Conservation (phyloP, 2,888 invertebrate species). For the Drosophila kambysellisi region DNA sequence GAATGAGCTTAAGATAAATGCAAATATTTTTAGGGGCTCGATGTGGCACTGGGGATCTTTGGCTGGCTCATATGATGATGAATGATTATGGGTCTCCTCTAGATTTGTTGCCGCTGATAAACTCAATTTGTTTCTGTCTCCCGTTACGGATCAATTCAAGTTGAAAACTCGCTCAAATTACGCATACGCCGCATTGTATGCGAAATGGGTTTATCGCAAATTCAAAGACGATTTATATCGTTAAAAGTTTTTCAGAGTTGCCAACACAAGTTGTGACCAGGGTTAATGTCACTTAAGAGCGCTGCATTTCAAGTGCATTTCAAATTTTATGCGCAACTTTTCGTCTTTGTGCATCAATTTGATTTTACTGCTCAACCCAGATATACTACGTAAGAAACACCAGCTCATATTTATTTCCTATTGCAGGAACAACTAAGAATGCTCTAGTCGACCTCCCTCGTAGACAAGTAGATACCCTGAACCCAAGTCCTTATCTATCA, state of each 20-base stretch:
- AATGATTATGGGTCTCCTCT: conserved; percentile 67
- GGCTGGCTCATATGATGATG: conserved; percentile 69
- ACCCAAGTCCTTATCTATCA: background rate
- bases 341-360: conserved; percentile 27
- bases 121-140: conserved; percentile 69
- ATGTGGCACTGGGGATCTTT: conserved; percentile 12
- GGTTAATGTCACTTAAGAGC: conserved; percentile 38
- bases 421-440: background rate
- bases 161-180: conserved; percentile 35
- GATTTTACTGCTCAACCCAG: conserved; percentile 20
- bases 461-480: background rate
- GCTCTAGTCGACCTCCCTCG: background rate
- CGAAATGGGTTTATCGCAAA: conserved; percentile 12
- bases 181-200: conserved; percentile 57
- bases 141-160: conserved; percentile 28
- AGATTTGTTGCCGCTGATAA: conserved; percentile 70
- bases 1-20: conserved; percentile 74
- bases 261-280: conserved; percentile 42
- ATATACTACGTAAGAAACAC: background rate
- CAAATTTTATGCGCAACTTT: conserved; percentile 16
- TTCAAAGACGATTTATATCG: conserved; percentile 43
- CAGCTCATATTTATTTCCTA: background rate
- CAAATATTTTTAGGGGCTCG: conserved; percentile 58
- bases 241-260: conserved; percentile 53
- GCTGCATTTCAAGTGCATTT: conserved; percentile 36